Evolutionary conservation across 2,797 vertebrate genomes (phyloP).

Genomic region (Cheirogaleus major): DNA sequence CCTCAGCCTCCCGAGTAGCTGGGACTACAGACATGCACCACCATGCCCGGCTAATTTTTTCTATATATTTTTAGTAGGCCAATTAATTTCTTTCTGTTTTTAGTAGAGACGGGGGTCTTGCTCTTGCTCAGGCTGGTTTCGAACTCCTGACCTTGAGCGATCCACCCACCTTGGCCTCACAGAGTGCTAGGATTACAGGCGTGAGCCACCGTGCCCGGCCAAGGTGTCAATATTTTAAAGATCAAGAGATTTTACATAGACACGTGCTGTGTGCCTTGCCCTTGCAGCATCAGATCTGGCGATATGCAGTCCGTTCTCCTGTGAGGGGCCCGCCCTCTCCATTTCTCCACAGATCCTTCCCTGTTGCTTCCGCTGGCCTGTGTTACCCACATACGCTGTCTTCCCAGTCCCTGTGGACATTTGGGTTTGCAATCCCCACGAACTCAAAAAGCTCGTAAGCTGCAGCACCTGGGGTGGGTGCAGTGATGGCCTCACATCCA

Average conservation of each 20-base stretch:
- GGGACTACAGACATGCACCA: too few species aligned
- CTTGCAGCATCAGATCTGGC: neutral
- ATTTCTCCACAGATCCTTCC: neutral
- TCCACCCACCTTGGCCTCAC: too few species aligned
- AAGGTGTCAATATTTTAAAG: neutral
- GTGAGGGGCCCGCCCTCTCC: neutral
- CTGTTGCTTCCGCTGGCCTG: neutral
- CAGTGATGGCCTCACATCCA: too few species aligned
- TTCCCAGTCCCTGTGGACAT: neutral
- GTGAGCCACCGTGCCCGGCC: too few species aligned
- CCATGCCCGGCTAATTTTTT: too few species aligned
- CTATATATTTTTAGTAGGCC: too few species aligned
- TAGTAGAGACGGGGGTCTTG: too few species aligned
- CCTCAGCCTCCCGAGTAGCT: too few species aligned
- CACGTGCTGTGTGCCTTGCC: neutral
- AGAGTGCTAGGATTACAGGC: too few species aligned
- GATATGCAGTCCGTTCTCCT: neutral
- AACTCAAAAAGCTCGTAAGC: neutral
- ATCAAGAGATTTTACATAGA: neutral
- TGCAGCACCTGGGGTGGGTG: neutral
- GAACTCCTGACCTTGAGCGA: too few species aligned
- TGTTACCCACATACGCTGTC: rapidly evolving
- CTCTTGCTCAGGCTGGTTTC: too few species aligned
- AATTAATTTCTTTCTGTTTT: too few species aligned
- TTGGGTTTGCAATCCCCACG: neutral